Evolutionary conservation across 2,113 vertebrate species (phyloP).

Genomic region (Pseudonaja textilis): DNA sequence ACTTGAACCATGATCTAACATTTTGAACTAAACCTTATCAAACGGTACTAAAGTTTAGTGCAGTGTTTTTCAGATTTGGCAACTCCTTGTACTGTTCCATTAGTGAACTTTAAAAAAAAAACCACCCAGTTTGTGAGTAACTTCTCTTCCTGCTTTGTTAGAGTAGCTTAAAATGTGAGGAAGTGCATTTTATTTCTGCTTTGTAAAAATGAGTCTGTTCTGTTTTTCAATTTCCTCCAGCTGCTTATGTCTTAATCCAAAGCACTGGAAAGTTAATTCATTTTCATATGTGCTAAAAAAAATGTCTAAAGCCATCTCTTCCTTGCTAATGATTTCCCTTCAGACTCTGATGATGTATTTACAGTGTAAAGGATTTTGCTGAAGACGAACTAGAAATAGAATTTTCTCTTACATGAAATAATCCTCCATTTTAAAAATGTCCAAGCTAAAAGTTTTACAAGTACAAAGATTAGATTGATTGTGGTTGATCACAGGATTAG

Average conservation of each 20-base stretch:
- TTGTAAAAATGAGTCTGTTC: constrained; percentile 10
- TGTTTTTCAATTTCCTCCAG: constrained; percentile 30
- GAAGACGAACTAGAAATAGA: background rate
- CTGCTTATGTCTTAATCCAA: constrained; percentile 8
- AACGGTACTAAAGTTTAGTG: background rate
- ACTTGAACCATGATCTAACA: background rate
- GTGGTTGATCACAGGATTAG: background rate
- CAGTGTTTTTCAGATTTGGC: background rate
- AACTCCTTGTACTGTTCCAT: background rate
- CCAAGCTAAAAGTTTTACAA: background rate
- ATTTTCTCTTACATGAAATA: background rate
- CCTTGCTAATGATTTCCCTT: background rate
- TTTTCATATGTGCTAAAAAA: background rate
- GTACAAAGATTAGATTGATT: background rate
- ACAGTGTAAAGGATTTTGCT: background rate
- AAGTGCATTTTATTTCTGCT: constrained; percentile 12
- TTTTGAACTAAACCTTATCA: background rate
- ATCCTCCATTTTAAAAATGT: background rate
- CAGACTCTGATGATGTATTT: background rate
- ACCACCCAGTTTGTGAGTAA: background rate
- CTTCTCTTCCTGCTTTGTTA: background rate
- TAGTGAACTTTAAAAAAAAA: background rate
- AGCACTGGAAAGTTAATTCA: background rate
- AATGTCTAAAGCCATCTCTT: background rate
- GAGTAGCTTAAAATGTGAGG: background rate